A percentile compares a stretch with the other conserved stretches of the same genome.
Evolutionary conservation across 2,113 vertebrate genomes (phyloP).

Genomic region (Notiomystis cincta): DNA sequence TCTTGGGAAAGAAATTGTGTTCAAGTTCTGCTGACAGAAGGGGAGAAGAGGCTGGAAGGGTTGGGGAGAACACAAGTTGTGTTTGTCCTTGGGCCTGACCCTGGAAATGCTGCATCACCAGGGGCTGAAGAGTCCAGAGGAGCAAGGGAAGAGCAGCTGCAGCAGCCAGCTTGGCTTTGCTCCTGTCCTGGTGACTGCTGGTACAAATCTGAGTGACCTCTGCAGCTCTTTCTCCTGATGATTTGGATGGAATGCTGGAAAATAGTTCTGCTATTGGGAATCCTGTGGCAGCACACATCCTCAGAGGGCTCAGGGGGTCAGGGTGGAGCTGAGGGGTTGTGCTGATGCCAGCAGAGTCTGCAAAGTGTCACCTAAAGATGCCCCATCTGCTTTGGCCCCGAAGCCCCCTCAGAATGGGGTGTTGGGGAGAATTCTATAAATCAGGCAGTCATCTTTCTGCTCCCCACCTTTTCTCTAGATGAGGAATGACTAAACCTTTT

Average conservation of each 20-base stretch:
- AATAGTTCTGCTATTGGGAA: neutral
- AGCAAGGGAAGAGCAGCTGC: neutral
- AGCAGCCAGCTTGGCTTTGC: accelerated
- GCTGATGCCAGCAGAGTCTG: neutral
- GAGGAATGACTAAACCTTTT: neutral
- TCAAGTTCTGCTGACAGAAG: neutral
- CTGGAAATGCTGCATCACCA: neutral
- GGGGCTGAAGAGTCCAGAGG: neutral
- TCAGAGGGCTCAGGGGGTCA: neutral
- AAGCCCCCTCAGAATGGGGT: neutral
- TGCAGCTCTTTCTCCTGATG: neutral
- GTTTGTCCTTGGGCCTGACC: neutral
- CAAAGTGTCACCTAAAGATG: neutral
- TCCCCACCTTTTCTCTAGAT: neutral
- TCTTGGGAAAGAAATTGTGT: neutral
- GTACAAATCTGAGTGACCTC: neutral
- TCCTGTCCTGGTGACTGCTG: neutral
- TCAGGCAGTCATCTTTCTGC: neutral
- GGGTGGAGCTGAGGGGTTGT: neutral
- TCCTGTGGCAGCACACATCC: accelerated
- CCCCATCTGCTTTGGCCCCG: neutral
- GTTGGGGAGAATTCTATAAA: neutral
- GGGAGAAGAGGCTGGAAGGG: neutral
- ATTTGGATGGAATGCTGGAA: neutral
- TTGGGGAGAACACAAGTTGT: neutral